These are phyloP conservation scores for Venustaconcha ellipsiformis DNA, from an alignment of 1,140 invertebrate genomes.

Conservation along the genomic window DNA sequence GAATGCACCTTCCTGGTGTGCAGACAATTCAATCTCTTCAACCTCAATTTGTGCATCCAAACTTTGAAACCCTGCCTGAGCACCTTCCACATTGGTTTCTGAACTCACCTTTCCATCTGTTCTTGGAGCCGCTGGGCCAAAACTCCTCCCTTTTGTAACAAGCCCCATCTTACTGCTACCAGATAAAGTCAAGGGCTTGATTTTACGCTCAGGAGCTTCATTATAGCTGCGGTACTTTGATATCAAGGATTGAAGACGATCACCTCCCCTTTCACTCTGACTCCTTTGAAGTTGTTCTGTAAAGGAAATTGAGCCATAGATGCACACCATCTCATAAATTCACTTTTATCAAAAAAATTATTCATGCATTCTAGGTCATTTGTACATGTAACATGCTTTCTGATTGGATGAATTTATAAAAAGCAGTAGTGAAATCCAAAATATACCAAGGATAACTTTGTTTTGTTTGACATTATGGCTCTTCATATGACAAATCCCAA, in stretches of 20 bases:
- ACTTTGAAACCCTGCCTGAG: slow-evolving; percentile 6
- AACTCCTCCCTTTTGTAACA: slow-evolving; percentile 45
- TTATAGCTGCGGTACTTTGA: slow-evolving; percentile 58
- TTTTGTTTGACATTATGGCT: no score
- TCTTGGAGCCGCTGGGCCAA: slow-evolving; percentile 47
- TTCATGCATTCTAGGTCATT: no score
- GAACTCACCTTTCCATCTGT: slow-evolving; percentile 33
- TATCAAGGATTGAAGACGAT: slow-evolving; percentile 53
- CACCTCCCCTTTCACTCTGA: slow-evolving; percentile 41
- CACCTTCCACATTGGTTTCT: not conserved
- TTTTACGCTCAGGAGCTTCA: slow-evolving; percentile 44
- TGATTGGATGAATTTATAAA: no score
- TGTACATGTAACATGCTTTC: no score
- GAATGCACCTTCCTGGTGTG: not conserved
- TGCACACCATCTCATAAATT: no score
- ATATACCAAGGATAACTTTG: no score
- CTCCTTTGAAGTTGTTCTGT: slow-evolving; percentile 28
- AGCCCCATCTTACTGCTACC: slow-evolving; percentile 47
- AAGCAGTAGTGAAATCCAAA: no score
- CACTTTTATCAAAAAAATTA: no score
- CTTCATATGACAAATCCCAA: no score
- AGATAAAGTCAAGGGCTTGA: slow-evolving; percentile 40
- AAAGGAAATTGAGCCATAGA: not conserved
- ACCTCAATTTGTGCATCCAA: slow-evolving; percentile 2
- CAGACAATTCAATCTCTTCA: not conserved